Evolutionary conservation across 1,140 invertebrate genomes (phyloP), one percentile per base, ranked within the genome.

Genomic region (Octopus sinensis): DNA sequence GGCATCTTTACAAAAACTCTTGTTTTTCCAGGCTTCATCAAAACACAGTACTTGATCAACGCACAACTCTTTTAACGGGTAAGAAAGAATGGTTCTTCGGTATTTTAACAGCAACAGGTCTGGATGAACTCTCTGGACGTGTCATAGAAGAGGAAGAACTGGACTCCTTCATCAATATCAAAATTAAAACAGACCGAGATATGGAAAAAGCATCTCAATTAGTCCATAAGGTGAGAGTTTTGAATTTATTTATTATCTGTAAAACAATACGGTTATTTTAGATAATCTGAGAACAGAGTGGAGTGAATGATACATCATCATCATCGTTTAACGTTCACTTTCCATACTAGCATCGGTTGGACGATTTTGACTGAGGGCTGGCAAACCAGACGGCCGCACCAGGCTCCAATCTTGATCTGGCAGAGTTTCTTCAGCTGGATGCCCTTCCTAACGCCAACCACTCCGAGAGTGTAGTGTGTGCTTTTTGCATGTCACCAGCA

Each of bases 71-170:
- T n/a, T 5, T 71, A 13, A 71, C 13, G 68, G 68, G 68, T n/a
- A 71, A 71, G 68, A 71, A 71, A 71, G 68, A 71, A 71, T 71
- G 68, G 68, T 71, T 71, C 68, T 71, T 71, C 30, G 68, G 68
- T 71, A 6, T 71, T 13, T 23, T 71, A 17, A 10, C 68, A 12
- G 68, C 68, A 13, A 71, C 68, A n/a, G 68, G 68, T 17, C 5
- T 71, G 13, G 68, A 71, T 71, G 68, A 71, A 17, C 17, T 71
- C 0, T 23, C 68, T 12, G 30, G 30, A 2, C 30, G 30, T 43
- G 0, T 23, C 6, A 12, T 71, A 71, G 13, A n/a, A 6, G 13
- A 7, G 30, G 68, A 71, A 71, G 68, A 71, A 23, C 17, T 71
- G 68, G 68, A 23, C 68, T n/a, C 17, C 68, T 71, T 12, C 30